Base-by-base conservation (phyloP, 2,113 vertebrate genomes). In the Etia nguti region DNA sequence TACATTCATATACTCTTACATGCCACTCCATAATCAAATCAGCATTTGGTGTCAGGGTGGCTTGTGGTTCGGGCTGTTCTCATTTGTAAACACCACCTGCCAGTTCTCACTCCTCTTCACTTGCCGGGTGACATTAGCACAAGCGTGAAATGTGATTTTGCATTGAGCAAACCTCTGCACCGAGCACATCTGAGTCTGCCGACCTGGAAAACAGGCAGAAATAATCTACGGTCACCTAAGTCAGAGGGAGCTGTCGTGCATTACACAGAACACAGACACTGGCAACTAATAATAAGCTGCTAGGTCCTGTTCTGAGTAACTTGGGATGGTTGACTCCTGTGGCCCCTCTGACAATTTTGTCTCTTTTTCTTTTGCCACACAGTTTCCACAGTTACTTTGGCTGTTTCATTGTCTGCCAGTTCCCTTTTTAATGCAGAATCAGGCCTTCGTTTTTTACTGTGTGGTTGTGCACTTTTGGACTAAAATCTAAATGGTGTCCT, bases 21-120 rank as follows among this genome's bases (percentile, higher is more conserved):
- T 65, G 83, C 77, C 89, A 85, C 70, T 89, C 77, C 65, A 60
- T 94, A 94, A 94, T 95, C 90, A 92, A 92, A 95, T 94, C 93
- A 91, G 91, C 88, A 85, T 93, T 91, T 86, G 94, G 91, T 89
- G 88, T 90, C 87, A 52, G 89, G 84, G 88, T 85, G 81, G 87
- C 91, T 93, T 55, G 79, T 41, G 68, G 88, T 92, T 93, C 70
- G 31, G 87, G 94, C 86, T 92, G 88, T 89, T 92, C 92, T 93
- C 87, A 89, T 93, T 93, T 94, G 91, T 88, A 95, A 95, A 95
- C 92, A 93, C 91, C 94, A 94, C 93, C 93, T 93, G 94, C 90
- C 92, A 87, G 88, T 87, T 84, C 82, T 86, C 86, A 68, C 88
- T 90, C 88, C 85, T 91, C 87, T 88, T 81, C 92, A 84, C 88